Evolutionary conservation across 2,113 vertebrate species (phyloP), one percentile per base, ranked within the genome.

Genomic region (Myotis brandtii): DNA sequence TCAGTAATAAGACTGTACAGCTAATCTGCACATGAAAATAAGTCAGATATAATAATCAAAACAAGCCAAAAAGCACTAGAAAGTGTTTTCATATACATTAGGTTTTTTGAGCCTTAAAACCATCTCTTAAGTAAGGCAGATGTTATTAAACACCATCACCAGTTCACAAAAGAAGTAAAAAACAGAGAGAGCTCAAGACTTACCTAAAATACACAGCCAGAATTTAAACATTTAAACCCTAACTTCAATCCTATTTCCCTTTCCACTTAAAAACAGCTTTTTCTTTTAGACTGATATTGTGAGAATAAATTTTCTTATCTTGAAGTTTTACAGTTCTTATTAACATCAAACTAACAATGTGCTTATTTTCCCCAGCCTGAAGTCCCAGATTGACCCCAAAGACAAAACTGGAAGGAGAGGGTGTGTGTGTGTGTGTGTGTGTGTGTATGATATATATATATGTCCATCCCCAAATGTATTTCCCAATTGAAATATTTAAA

Each of bases 11-110:
- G 27, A 77, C 43, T 54, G 27, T 93, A 83, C 67, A 85, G 34
- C 14, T 94, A 89, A 90, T 89, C 32, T 82, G 14, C 86, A 75
- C 54, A 62, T 81, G 52, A 85, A 95, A 96, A 94, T 90, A 86
- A 95, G 46, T 13, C 64, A 67, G 69, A 59, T 59, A 80, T 54
- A 88, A 56, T 73, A 69, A 94, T 59, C 4, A 86, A 82, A 69
- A 75, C 12, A 75, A 77, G 66, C 14, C 59, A 82, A 91, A 91
- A 92, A 9, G 1, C 66, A 52, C 34, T 67, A 66, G 30, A 66
- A 86, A 85, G 11, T 50, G 17, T 37, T 92, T 86, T 89, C 52
- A 91, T 6, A 73, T 77, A 84, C 9, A 17, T 46, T 90, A 86
- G 46, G 11, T 16, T 87, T 95, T 95, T 40, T 59, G 69, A 84